A percentile compares a stretch with the other conserved stretches of the same genome.
These are phyloP conservation scores for Echiichthys vipera DNA, from an alignment of 2,797 vertebrate species.

Conservation along the genomic window DNA sequence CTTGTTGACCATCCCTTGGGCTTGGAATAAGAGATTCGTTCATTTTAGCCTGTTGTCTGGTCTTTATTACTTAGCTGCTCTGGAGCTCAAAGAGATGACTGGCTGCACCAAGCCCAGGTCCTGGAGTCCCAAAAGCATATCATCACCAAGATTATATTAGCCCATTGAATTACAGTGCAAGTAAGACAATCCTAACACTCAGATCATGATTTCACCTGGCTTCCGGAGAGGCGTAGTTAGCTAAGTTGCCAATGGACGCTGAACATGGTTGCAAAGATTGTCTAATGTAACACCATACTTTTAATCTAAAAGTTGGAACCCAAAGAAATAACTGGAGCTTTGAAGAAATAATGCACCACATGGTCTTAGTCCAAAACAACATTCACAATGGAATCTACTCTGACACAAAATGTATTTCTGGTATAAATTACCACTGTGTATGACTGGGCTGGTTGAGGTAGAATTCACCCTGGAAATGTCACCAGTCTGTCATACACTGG, in stretches of 20 bases:
- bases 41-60: constrained; percentile 70
- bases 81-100: constrained; percentile 61
- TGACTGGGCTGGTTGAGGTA: neutral
- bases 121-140: constrained; percentile 53
- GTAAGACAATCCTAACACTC: constrained; percentile 48
- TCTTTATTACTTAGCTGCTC: constrained; percentile 70
- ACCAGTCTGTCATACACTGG: neutral
- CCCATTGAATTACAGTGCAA: constrained; percentile 49
- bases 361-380: constrained; percentile 3
- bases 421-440: neutral
- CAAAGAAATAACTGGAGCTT: neutral
- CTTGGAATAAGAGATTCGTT: constrained; percentile 60
- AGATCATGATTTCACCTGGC: constrained; percentile 49
- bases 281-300: constrained; percentile 37
- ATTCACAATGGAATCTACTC: constrained; percentile 5
- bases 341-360: constrained; percentile 1
- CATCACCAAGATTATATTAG: constrained; percentile 59
- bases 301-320: constrained; percentile 25
- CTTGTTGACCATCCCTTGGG: constrained; percentile 71
- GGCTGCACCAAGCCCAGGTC: constrained; percentile 52
- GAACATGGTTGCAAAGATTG: constrained; percentile 19
- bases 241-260: constrained; percentile 25
- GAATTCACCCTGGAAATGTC: constrained; percentile 12
- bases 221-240: constrained; percentile 41
- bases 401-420: neutral